Evolutionary conservation across 2,888 invertebrate genomes (phyloP), one percentile per base, ranked within the genome.

Genomic region (Trichopria drosophilae): DNA sequence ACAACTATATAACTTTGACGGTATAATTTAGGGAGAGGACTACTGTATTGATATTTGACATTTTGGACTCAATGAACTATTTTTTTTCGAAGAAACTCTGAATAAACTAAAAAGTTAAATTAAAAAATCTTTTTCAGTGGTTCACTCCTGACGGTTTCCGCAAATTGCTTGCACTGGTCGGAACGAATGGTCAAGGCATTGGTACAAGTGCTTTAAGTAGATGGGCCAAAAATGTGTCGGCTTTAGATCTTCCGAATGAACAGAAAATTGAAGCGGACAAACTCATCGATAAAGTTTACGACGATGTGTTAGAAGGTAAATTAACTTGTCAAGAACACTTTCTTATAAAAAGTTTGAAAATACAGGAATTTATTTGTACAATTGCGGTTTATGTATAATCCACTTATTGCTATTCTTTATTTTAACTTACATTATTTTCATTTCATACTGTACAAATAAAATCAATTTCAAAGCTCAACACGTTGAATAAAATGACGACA

Each of bases 151-250:
- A 90, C 60, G 93, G 93, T 0, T 95, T 96, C 72, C 84, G 85
- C 59, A 82, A 82, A 47, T 68, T 87, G 51, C 67, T 84, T 44
- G 84, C 86, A 23, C 63, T 79, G 42, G 78, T 86, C 56, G 95
- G 93, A 4, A 92, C 91, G n/a, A 97, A 97, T 73, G 91, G 91
- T 1, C 97, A 97, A 78, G 96, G 96, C 4, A 88, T 96, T 46
- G 96, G 93, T 3, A 91, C 94, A 0, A 94, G 93, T 72, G 85
- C 94, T 0, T 81, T 95, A 40, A 87, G 92, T 15, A 82, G 85
- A 62, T 97, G 95, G 94, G 90, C 90, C 3, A 84, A 84, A 62
- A 87, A 86, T 62, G 86, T 88, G 24, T 80, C 85, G 2, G 82
- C 84, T 5, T 72, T 91, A 36, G 78, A 84, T 0, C 74, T 92